Base-by-base conservation (phyloP, 2,113 vertebrate species). In the Oncorhynchus kisutch region DNA sequence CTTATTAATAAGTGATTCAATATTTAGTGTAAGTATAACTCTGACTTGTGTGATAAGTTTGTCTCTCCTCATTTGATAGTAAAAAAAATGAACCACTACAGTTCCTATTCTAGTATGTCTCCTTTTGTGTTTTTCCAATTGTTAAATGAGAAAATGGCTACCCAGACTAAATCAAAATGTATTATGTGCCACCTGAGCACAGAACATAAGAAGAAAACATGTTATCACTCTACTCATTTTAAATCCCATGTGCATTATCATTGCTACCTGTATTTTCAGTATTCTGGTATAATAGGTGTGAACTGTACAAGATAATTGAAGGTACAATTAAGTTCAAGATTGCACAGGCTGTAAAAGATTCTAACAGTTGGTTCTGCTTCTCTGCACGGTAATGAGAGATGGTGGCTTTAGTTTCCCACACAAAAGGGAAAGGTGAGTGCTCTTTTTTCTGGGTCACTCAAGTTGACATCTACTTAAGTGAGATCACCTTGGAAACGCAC, bases 301-400 rank as follows among this genome's bases (percentile, higher is more conserved):
- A 45, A 45, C 39, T 45, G 39, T 45, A 45, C 39, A 45, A 45
- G 39, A 9, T 62, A 22, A 24, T 7, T 24, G 59, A 9, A 62
- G 16, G 20, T 22, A n/a, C 59, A n/a, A 60, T 60, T 60, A 7
- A n/a, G 20, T 13, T 39, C 4, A 70, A 4, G 20, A 49, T 22
- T 70, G 5, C 39, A 31, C 9, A 45, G 14, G 20, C 22, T 70
- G 68, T 49, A 24, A 24, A 45, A 49, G 29, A n/a, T 70, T 70
- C 34, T 31, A 6, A 70, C 22, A 24, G 14, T 68, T 70, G n/a
- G 34, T 48, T 70, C n/a, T 48, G 22, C 29, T 25, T 68, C 4
- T 29, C 72, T 29, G 34, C 18, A 66, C 39, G 25, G 81, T 79
- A 82, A 82, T 69, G 65, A 67, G 81, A 82, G 77, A 83, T 67